phyloP scores from a whole-genome alignment of 2,888 invertebrate species.

The Megalurothrips usitatus region DNA sequence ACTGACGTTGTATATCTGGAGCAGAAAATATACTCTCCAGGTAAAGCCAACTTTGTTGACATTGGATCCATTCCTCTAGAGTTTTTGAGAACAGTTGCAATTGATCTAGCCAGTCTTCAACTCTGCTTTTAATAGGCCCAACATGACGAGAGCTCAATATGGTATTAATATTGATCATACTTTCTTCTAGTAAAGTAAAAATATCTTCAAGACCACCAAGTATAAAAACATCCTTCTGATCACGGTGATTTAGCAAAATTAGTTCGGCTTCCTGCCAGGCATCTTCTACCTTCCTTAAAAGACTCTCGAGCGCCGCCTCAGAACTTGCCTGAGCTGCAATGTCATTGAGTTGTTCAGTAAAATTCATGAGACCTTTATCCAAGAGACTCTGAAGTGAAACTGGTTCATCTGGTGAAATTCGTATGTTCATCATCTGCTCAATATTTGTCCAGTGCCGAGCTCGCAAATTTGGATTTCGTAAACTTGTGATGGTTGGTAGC shows the following conservation, averaged over 20 bases:
- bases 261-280: constrained; percentile 78
- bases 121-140: constrained; percentile 73
- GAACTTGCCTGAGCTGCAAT: constrained; percentile 84
- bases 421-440: constrained; percentile 64
- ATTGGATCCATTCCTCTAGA: constrained; percentile 86
- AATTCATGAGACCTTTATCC: constrained; percentile 67
- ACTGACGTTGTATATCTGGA: constrained; percentile 87
- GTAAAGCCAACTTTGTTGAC: constrained; percentile 92
- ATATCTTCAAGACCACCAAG: constrained; percentile 81
- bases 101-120: constrained; percentile 75
- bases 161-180: constrained; percentile 78
- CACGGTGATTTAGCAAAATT: constrained; percentile 70
- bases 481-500: constrained; percentile 71
- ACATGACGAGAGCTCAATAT: constrained; percentile 82
- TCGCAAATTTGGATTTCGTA: constrained; percentile 74
- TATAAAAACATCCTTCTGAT: constrained; percentile 76
- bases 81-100: constrained; percentile 76
- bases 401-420: constrained; percentile 63
- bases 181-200: constrained; percentile 76
- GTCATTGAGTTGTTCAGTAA: constrained; percentile 71
- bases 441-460: constrained; percentile 81
- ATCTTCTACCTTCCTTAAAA: constrained; percentile 77
- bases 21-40: constrained; percentile 92
- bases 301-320: constrained; percentile 73
- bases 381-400: constrained; percentile 65